Conservation (phyloP, 2,113 vertebrate genomes). For the Heterotis niloticus region DNA sequence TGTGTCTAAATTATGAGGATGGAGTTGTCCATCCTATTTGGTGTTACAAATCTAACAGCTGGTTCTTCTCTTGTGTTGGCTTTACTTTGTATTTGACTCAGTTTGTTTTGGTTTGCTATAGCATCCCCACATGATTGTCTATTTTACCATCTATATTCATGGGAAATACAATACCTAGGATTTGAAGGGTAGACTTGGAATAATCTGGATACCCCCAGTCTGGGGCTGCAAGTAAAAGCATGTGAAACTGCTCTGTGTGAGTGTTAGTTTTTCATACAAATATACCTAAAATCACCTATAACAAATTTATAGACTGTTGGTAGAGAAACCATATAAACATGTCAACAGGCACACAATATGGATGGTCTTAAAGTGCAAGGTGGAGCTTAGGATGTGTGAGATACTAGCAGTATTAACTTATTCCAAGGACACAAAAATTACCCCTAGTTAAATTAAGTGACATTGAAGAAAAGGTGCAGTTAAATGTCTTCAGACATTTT, state of each 20-base stretch:
- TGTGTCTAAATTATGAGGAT: neutral
- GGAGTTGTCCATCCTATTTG: too few species aligned
- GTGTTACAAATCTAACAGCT: neutral
- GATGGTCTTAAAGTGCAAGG: too few species aligned
- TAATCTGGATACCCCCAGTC: neutral
- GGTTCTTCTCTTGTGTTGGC: neutral
- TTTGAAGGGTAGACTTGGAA: neutral
- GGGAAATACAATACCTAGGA: neutral
- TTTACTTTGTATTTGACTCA: neutral
- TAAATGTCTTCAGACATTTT: too few species aligned
- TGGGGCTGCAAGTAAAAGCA: constrained; percentile 18
- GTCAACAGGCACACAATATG: too few species aligned
- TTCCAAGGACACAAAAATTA: too few species aligned
- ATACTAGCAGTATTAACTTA: too few species aligned
- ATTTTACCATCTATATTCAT: neutral
- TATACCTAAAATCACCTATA: too few species aligned
- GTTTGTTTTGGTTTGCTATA: neutral
- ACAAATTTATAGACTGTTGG: too few species aligned
- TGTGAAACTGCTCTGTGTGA: neutral
- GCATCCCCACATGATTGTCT: neutral
- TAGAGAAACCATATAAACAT: too few species aligned
- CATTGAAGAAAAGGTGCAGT: too few species aligned
- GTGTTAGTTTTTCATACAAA: neutral
- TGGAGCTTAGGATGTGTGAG: too few species aligned
- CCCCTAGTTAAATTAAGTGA: too few species aligned